These are phyloP conservation scores for Amphimallon solstitiale DNA, from an alignment of 2,888 invertebrate species.

Conservation along the genomic window DNA sequence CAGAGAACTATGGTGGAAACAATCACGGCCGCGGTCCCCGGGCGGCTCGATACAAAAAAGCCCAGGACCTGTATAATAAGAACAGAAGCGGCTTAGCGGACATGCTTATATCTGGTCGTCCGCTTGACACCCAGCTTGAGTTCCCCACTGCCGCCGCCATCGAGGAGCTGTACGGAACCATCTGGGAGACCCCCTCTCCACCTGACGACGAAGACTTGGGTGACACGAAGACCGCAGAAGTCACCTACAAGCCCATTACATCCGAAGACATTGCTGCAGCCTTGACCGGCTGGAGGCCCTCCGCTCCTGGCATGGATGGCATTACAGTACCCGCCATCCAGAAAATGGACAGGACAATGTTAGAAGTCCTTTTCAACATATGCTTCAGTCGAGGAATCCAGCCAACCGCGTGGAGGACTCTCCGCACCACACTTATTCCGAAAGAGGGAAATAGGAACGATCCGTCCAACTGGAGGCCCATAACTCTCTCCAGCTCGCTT, in stretches of 20 bases:
- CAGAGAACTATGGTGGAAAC: not conserved
- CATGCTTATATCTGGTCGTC: constrained; percentile 25
- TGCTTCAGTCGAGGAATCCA: constrained; percentile 11
- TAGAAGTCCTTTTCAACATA: constrained; percentile 37
- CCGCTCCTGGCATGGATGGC: constrained; percentile 42
- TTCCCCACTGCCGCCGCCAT: constrained; percentile 21
- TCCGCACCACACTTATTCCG: constrained; percentile 41
- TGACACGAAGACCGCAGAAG: not conserved
- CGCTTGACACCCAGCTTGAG: not conserved
- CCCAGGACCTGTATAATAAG: constrained; percentile 42
- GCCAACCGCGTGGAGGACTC: constrained; percentile 1
- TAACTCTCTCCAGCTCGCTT: constrained; percentile 49
- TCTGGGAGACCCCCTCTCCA: constrained; percentile 34
- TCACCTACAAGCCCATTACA: constrained; percentile 14
- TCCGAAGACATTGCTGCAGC: constrained; percentile 37
- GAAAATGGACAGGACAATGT: not conserved
- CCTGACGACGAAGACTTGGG: constrained; percentile 1
- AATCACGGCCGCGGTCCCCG: not conserved
- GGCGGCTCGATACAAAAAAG: constrained; percentile 40
- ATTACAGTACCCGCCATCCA: constrained; percentile 29
- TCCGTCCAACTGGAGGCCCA: constrained; percentile 50
- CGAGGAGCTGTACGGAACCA: constrained; percentile 25
- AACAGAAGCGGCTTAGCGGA: constrained; percentile 30
- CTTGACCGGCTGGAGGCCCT: constrained; percentile 32
- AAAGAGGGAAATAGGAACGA: constrained; percentile 43